Percentiles rank a stretch among this genome's conserved stretches.
phyloP scores from a whole-genome alignment of 2,113 vertebrate species.

The Gasterosteus nipponicus region DNA sequence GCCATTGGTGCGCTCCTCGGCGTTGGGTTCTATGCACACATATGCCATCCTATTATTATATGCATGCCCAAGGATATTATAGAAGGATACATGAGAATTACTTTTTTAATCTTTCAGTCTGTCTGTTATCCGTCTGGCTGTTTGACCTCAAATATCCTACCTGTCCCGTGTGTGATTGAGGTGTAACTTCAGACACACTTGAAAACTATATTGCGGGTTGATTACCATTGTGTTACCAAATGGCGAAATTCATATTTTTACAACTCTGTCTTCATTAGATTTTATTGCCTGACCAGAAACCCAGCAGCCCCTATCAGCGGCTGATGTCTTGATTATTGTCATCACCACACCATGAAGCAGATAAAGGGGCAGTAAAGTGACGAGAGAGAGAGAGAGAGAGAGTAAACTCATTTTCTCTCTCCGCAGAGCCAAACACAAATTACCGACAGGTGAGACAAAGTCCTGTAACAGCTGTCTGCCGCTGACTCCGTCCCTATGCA shows the following conservation, averaged over 20 bases:
- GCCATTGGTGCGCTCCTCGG: neutral
- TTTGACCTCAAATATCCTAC: neutral
- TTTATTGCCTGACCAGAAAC: constrained; percentile 68
- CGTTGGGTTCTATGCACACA: neutral
- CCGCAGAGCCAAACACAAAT: neutral
- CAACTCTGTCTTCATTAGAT: constrained; percentile 70
- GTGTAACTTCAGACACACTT: constrained; percentile 44
- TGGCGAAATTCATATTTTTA: constrained; percentile 62
- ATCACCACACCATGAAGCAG: constrained; percentile 62
- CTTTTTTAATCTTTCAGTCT: neutral
- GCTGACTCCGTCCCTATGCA: neutral
- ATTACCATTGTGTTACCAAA: constrained; percentile 50
- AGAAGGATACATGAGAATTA: too few species aligned
- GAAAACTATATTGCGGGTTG: constrained; percentile 30
- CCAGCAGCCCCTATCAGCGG: constrained; percentile 56
- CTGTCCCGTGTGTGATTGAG: constrained; percentile 17
- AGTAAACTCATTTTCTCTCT: constrained; percentile 58
- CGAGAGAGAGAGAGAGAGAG: constrained; percentile 33
- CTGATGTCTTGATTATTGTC: constrained; percentile 63
- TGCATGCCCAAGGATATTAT: neutral
- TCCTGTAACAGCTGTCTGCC: neutral
- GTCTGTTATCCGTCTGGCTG: neutral
- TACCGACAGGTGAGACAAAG: constrained; percentile 25
- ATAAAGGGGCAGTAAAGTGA: constrained; percentile 70
- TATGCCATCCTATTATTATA: too few species aligned